Evolutionary conservation across 2,797 vertebrate species (phyloP), one percentile per base, ranked within the genome.

Genomic region (Tarsius wallacei): DNA sequence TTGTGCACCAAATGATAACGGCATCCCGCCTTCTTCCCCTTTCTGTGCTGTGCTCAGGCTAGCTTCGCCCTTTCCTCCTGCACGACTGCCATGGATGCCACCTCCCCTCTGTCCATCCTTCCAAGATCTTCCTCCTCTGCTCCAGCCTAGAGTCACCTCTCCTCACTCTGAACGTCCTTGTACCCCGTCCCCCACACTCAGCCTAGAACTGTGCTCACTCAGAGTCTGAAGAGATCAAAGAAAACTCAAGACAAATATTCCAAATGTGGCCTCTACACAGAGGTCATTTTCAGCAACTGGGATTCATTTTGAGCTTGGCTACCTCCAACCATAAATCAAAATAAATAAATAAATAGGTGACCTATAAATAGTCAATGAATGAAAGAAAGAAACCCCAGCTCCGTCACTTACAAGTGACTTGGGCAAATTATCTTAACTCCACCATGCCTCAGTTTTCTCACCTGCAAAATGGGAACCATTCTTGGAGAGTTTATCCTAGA

Each of bases 311-410:
- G 93, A 94, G 49, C 71, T 64, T 57, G 84, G 74, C 55, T 74
- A 8, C 53, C 59, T 91, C 78, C 51, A 83, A 21, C 70, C 55
- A 5, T 51, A 68, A 88, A 59, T n/a, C n/a, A n/a, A n/a, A n/a
- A n/a, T n/a, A n/a, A n/a, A 5, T 51, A 68, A 88, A 59, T 61
- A 80, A 42, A 61, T 21, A 80, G 64, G 36, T 77, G 64, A 76
- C 49, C 21, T 31, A 33, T 78, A 78, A 63, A 28, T 90, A 90
- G 66, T 42, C 13, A 42, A 16, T 15, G 6, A 95, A 55, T 31
- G 49, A 90, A 89, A 91, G 31, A 81, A 59, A 12, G n/a, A 87
- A 86, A 84, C 49, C 81, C 78, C 74, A 70, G 36, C 77, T 84
- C 31, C 15, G 2, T 82, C 31, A 42, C 10, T 36, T 81, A 63